Conservation (phyloP, 2,888 invertebrate species). For the Chalcis sispes region DNA sequence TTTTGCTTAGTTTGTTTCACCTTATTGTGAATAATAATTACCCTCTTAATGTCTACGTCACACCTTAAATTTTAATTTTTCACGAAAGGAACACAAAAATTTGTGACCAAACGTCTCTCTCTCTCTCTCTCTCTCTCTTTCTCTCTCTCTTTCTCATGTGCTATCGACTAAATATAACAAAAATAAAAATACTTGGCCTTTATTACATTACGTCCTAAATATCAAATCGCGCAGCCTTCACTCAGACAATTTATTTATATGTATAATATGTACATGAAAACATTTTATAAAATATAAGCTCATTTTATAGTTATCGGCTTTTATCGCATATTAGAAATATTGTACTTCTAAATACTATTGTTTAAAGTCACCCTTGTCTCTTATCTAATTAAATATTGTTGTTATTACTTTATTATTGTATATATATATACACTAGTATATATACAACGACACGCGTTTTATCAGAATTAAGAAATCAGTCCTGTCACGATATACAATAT, state of each 20-base stretch:
- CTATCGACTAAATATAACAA: neutral
- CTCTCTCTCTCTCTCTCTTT: too few relatives aligned
- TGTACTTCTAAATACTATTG: conserved; percentile 27
- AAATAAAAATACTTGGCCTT: conserved; percentile 27
- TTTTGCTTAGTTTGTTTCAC: neutral
- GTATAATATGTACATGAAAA: conserved; percentile 30
- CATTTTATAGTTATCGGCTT: conserved; percentile 36
- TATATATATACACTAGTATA: conserved; percentile 15
- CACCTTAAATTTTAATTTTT: neutral
- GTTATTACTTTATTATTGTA: neutral
- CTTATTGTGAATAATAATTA: neutral
- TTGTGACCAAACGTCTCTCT: too few relatives aligned
- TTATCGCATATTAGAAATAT: neutral
- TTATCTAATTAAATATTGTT: neutral
- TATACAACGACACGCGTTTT: too few relatives aligned
- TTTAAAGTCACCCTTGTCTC: neutral
- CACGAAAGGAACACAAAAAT: conserved; percentile 21
- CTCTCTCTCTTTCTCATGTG: too few relatives aligned
- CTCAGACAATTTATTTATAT: neutral
- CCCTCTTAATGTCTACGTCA: neutral
- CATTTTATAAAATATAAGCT: conserved; percentile 52
- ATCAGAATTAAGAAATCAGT: conserved; percentile 34
- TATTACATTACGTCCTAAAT: neutral
- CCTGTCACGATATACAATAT: conserved; percentile 24
- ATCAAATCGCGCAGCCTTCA: too few relatives aligned